Evolutionary conservation across 2,113 vertebrate genomes (phyloP).

Genomic region (Muntiacus reevesi): DNA sequence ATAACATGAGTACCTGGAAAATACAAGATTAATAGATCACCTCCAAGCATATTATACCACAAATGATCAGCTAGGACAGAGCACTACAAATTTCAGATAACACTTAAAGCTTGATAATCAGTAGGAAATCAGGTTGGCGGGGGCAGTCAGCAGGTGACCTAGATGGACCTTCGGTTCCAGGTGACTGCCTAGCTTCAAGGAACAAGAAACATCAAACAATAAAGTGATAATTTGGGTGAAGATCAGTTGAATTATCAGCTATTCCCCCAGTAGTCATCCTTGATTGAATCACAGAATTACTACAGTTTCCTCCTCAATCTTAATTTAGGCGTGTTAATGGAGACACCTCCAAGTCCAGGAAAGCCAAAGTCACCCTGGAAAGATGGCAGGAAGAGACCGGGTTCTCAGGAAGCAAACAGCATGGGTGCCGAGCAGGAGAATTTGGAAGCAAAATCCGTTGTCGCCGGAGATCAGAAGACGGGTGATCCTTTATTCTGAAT

Average conservation of each 20-base stretch:
- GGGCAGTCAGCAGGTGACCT: neutral
- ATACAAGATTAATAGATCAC: neutral
- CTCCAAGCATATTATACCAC: neutral
- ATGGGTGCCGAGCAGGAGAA: neutral
- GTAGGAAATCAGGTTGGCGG: neutral
- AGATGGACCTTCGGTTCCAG: neutral
- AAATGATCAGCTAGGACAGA: neutral
- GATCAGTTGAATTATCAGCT: neutral
- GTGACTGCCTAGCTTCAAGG: neutral
- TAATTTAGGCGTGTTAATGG: neutral
- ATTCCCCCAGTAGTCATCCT: neutral
- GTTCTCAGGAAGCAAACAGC: neutral
- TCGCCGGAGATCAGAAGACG: neutral
- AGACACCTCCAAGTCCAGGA: neutral
- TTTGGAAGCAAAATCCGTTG: neutral
- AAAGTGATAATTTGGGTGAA: neutral
- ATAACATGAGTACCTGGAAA: neutral
- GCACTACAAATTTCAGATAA: neutral
- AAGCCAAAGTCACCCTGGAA: neutral
- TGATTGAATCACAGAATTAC: neutral
- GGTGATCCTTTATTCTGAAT: slow-evolving; percentile 1
- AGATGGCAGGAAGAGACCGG: neutral
- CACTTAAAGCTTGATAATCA: neutral
- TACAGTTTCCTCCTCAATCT: neutral
- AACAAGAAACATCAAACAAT: neutral